Evolutionary conservation across 1,140 invertebrate species (phyloP).

Genomic region (Phymorhynchus buccinoides): DNA sequence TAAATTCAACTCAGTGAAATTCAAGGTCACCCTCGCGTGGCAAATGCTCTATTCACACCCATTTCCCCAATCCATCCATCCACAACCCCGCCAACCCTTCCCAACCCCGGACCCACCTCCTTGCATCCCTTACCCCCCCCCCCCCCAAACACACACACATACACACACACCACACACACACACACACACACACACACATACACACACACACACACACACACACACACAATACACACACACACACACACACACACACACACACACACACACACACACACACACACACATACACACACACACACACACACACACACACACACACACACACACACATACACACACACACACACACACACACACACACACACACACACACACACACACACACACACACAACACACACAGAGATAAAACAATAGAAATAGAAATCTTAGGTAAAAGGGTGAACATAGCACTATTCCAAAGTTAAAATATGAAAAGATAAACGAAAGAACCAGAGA

Average conservation of each 20-base stretch:
- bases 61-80: too few relatives aligned
- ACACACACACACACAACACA: background rate
- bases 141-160: too few relatives aligned
- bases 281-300: background rate
- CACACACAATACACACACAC: background rate
- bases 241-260: background rate
- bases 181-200: background rate
- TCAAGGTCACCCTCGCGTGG: too few relatives aligned
- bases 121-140: background rate
- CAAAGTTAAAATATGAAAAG: too few relatives aligned
- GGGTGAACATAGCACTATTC: too few relatives aligned
- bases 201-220: background rate
- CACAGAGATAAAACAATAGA: too few relatives aligned
- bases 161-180: slow-evolving; percentile 13
- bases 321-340: background rate
- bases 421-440: too few relatives aligned
- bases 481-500: too few relatives aligned
- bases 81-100: too few relatives aligned
- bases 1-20: too few relatives aligned
- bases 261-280: background rate
- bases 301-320: background rate
- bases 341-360: background rate
- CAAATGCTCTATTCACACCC: too few relatives aligned
- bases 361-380: background rate
- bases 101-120: too few relatives aligned